These are phyloP conservation scores for Tetropium fuscum DNA, from an alignment of 2,888 invertebrate genomes.

Conservation along the genomic window DNA sequence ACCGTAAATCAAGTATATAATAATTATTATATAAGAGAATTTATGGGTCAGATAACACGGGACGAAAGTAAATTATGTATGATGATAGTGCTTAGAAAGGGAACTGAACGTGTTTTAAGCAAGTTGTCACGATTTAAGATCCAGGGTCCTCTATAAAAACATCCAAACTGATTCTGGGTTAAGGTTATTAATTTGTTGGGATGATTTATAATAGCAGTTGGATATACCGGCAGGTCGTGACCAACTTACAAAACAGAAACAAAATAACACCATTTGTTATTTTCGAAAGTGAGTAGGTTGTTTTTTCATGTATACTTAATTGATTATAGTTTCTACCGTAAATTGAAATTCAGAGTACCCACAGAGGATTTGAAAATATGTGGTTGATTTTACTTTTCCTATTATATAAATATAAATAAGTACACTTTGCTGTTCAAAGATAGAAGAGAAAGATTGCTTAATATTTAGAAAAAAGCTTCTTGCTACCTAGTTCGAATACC, in stretches of 20 bases:
- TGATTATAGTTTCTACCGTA: too few relatives aligned
- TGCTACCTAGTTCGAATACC: too few relatives aligned
- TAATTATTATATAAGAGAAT: too few relatives aligned
- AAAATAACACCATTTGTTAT: neutral
- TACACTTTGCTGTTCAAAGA: too few relatives aligned
- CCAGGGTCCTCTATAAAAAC: neutral
- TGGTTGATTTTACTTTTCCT: too few relatives aligned
- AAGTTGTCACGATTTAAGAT: slow-evolving; percentile 7
- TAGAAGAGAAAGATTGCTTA: too few relatives aligned
- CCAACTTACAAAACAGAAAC: slow-evolving; percentile 1
- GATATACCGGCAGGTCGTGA: slow-evolving; percentile 1
- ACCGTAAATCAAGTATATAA: neutral
- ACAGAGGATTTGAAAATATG: too few relatives aligned
- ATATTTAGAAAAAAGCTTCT: too few relatives aligned
- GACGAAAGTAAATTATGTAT: neutral
- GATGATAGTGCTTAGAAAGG: neutral
- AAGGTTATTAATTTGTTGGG: neutral
- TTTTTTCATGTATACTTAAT: too few relatives aligned
- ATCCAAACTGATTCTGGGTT: slow-evolving; percentile 1
- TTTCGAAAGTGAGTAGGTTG: neutral
- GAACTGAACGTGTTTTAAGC: neutral
- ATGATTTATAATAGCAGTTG: neutral
- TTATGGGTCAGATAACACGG: neutral
- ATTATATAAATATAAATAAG: too few relatives aligned
- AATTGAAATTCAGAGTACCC: too few relatives aligned